Evolutionary conservation across 2,113 vertebrate species (phyloP).

Genomic region (Pyrgilauda ruficollis): DNA sequence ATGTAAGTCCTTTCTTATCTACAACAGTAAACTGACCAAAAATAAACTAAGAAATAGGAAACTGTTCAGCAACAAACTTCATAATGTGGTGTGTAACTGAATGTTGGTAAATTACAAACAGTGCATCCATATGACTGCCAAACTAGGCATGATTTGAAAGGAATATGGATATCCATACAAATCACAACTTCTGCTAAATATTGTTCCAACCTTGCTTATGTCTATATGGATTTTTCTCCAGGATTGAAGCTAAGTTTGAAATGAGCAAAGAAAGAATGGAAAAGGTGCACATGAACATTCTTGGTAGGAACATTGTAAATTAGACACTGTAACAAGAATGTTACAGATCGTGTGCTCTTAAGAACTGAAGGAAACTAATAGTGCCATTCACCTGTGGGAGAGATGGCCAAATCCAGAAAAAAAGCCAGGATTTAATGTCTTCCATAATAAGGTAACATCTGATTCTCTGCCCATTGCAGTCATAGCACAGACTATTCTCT

Average conservation of each 20-base stretch:
- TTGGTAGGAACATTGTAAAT: not conserved
- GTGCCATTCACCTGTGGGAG: not conserved
- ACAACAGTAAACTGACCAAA: not conserved
- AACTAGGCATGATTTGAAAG: not conserved
- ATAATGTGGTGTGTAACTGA: not conserved
- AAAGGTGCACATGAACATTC: not conserved
- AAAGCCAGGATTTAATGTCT: fast-evolving
- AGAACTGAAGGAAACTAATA: not conserved
- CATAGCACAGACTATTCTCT: not conserved
- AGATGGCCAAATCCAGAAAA: not conserved
- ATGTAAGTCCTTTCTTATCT: not conserved
- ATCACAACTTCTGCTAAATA: not conserved
- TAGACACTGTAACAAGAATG: not conserved
- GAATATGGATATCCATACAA: not conserved
- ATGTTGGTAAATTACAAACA: not conserved
- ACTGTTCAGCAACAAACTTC: not conserved
- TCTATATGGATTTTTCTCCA: not conserved
- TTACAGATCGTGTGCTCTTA: not conserved
- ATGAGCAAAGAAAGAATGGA: not conserved
- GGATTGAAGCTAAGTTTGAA: not conserved
- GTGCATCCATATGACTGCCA: not conserved
- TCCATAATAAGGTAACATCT: not conserved
- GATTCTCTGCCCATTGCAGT: not conserved
- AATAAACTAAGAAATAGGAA: not conserved
- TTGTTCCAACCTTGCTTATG: not conserved